These are phyloP conservation scores for Leucopsar rothschildi DNA, from an alignment of 2,113 vertebrate species.

Conservation along the genomic window DNA sequence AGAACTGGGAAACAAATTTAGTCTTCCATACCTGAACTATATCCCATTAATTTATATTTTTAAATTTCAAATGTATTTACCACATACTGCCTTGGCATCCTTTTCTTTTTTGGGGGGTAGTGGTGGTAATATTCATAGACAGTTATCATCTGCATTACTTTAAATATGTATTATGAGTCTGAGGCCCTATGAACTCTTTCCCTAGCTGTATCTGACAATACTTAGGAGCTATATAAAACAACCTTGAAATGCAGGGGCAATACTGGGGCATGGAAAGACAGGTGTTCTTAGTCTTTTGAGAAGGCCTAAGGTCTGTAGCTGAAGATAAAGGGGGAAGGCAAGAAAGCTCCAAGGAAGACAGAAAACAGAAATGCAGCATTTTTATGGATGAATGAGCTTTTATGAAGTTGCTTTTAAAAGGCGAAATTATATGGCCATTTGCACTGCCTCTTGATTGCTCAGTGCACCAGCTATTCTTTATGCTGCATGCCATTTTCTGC, in stretches of 20 bases:
- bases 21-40: not conserved
- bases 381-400: conserved; percentile 60
- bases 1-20: not conserved
- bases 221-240: not conserved
- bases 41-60: not conserved
- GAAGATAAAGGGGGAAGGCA: not conserved
- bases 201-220: not conserved
- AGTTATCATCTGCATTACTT: not conserved
- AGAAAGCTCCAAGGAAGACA: conserved; percentile 22
- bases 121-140: not conserved
- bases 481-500: conserved; percentile 18
- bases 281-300: not conserved
- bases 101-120: not conserved
- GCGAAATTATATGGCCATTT: conserved; percentile 58
- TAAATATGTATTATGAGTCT: not conserved
- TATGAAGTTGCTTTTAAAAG: conserved; percentile 62
- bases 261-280: not conserved
- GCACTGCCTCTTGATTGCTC: conserved; percentile 56
- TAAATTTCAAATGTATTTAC: not conserved
- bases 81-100: not conserved
- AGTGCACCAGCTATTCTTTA: conserved; percentile 54
- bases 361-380: conserved; percentile 52
- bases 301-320: not conserved
- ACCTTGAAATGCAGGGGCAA: not conserved
- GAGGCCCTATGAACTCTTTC: not conserved